Evolutionary conservation across 2,888 invertebrate genomes (phyloP), one percentile per base, ranked within the genome.

Genomic region (Stenichneumon culpator): DNA sequence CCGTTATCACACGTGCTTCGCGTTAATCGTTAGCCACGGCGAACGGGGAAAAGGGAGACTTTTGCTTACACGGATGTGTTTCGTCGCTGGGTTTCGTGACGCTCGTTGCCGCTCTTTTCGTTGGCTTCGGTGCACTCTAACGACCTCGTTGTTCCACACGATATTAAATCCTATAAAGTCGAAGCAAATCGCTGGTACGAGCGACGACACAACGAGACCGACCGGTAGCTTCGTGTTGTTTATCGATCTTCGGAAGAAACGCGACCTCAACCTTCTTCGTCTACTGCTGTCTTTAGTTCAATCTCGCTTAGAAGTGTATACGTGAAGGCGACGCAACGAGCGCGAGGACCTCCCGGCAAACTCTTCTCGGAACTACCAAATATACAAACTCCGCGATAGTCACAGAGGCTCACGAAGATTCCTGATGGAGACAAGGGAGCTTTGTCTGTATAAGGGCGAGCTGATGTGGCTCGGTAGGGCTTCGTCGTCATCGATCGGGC

Each of bases 1-100:
- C 36, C 67, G 65, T 80, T 84, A 84, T 77, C 79, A 67, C 83
- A 84, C 80, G 80, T 84, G 83, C 50, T 72, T 57, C 39, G 72
- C 63, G 78, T 83, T 80, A 68, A 72, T 77, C 83, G 72, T 63
- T 16, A 16, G 32, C 52, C 11, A 63, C 63, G 32, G 2, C 19
- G 68, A 78, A 63, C 7, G 16, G 69, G 39, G 22, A 44, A 57
- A 36, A 54, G 50, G 60, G 11, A 44, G 50, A 65, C 74, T 57
- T 60, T 68, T 60, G 74, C n/a, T 69, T 75, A 32, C 28, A 28
- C 2, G n/a, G 44, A 47, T 16, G 25, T 2, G 63, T 32, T 28
- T 63, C 28, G 47, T 54, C 25, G 28, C 52, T 44, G 16, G 16
- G 32, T 57, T 54, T 44, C 60, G 63, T 28, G 63, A 50, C 44